A percentile compares a stretch with the other conserved stretches of the same genome.
Conservation (phyloP, 2,888 invertebrate genomes). For the Dysmachus trigonus region DNA sequence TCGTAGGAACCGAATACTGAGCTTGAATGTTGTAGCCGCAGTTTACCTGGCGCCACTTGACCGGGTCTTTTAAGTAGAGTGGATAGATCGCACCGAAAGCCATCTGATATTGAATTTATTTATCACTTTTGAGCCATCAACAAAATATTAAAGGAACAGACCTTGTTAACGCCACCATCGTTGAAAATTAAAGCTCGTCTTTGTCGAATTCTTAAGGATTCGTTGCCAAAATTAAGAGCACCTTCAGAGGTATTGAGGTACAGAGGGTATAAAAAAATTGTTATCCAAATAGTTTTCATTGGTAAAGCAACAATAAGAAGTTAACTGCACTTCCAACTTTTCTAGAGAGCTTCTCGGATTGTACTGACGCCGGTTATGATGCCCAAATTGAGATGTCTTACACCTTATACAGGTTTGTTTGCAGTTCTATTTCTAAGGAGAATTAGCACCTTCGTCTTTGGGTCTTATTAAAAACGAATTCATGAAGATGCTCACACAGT, state of each 20-base stretch:
- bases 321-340: background rate
- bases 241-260: background rate
- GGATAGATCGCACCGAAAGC: constrained; percentile 55
- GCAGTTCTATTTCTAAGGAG: background rate
- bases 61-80: constrained; percentile 55
- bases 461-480: background rate
- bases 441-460: background rate
- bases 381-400: background rate
- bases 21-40: constrained; percentile 56
- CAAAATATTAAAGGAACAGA: constrained; percentile 27
- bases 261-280: background rate
- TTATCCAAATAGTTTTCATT: background rate
- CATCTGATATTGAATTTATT: constrained; percentile 47
- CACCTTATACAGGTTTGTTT: background rate
- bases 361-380: background rate
- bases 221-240: constrained; percentile 11
- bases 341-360: background rate
- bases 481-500: background rate
- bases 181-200: constrained; percentile 53
- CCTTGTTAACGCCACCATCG: constrained; percentile 53
- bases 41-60: constrained; percentile 57
- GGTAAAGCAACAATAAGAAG: background rate
- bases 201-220: constrained; percentile 46
- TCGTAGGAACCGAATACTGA: constrained; percentile 56
- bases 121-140: background rate